Conservation (phyloP, 2,113 vertebrate species). For the Sylvicapra grimmia region DNA sequence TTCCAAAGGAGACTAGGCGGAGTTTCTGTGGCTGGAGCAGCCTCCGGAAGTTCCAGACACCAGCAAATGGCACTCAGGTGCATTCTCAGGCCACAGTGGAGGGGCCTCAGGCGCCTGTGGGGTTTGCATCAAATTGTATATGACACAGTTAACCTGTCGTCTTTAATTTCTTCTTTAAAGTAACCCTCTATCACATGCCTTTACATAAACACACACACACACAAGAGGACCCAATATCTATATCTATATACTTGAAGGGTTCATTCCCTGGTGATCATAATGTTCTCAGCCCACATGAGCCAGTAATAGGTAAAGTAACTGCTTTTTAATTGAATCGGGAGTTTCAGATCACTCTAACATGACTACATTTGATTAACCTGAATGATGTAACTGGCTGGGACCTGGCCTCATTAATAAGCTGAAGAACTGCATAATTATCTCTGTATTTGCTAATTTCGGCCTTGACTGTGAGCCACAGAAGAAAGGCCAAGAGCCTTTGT, state of each 20-base stretch:
- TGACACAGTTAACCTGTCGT: not conserved
- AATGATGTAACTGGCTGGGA: slow-evolving; percentile 62
- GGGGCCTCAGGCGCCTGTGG: not conserved
- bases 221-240: not conserved
- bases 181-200: not conserved
- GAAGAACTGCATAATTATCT: slow-evolving; percentile 4
- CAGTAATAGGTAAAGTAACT: not conserved
- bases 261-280: not conserved
- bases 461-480: not conserved
- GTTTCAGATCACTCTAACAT: slow-evolving; percentile 20
- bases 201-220: not conserved
- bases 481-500: not conserved
- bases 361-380: slow-evolving; percentile 58
- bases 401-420: slow-evolving; percentile 65
- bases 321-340: slow-evolving; percentile 53
- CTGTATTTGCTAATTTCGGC: not conserved
- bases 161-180: not conserved
- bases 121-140: accelerated
- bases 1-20: slow-evolving; percentile 10
- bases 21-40: not conserved
- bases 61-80: not conserved
- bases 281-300: not conserved
- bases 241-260: not conserved
- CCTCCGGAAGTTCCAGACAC: not conserved
- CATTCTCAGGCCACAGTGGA: not conserved